These are phyloP conservation scores for Diuraphis noxia DNA, from an alignment of 1,140 invertebrate genomes.

Conservation along the genomic window DNA sequence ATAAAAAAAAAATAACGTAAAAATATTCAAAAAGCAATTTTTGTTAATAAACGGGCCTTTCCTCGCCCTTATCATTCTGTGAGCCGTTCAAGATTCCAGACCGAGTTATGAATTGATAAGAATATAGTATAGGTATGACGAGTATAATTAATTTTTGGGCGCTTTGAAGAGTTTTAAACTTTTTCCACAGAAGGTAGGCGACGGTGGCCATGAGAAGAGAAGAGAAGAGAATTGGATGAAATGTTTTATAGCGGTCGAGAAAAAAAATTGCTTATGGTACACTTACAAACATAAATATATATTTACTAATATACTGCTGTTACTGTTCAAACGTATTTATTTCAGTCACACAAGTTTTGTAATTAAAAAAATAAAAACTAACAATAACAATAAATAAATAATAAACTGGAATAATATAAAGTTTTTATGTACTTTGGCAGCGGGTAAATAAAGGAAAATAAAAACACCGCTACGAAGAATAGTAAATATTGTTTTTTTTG, in stretches of 20 bases:
- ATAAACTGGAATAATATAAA: slow-evolving; percentile 25
- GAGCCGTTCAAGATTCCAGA: background rate
- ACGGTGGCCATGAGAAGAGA: background rate
- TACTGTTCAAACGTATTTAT: background rate
- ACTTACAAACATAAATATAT: background rate
- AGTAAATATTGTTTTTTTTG: background rate
- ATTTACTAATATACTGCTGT: background rate
- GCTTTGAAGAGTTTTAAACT: background rate
- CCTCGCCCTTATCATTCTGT: background rate
- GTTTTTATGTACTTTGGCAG: slow-evolving; percentile 21
- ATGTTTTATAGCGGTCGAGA: background rate
- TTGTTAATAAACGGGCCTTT: no score
- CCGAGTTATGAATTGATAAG: background rate
- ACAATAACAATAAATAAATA: slow-evolving; percentile 35
- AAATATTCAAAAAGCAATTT: no score
- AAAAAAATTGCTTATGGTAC: background rate
- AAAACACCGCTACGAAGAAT: background rate
- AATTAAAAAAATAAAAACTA: slow-evolving; percentile 40
- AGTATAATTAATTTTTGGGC: background rate
- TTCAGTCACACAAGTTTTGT: slow-evolving; percentile 25
- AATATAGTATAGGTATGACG: background rate
- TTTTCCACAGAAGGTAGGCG: background rate
- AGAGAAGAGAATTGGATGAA: background rate
- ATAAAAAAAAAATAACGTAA: no score
- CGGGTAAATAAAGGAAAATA: slow-evolving; percentile 9